A percentile compares a stretch with the other conserved stretches of the same genome.
phyloP scores from a whole-genome alignment of 2,888 invertebrate genomes.

The Matsumyia berberina region DNA sequence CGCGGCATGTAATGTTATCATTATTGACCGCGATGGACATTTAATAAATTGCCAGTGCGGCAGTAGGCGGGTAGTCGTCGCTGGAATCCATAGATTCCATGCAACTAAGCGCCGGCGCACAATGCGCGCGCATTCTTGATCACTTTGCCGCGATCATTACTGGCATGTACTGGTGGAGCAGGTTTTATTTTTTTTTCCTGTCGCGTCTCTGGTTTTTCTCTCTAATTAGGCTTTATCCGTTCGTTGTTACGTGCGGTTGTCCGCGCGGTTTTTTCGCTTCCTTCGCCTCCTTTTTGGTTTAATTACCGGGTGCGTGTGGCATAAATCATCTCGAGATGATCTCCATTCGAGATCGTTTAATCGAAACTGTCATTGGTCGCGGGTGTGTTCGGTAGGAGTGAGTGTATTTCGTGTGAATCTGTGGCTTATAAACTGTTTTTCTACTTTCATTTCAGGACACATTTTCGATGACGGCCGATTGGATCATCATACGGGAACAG shows the following conservation, averaged over 20 bases:
- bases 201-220: slow-evolving; percentile 30
- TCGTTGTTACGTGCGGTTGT: slow-evolving; percentile 40
- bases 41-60: slow-evolving; percentile 64
- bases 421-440: slow-evolving; percentile 34
- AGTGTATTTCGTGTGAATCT: too few relatives aligned
- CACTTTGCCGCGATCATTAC: slow-evolving; percentile 51
- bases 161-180: slow-evolving; percentile 38
- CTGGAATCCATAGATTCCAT: slow-evolving; percentile 68
- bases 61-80: slow-evolving; percentile 15
- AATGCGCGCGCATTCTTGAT: slow-evolving; percentile 65
- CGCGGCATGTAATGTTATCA: slow-evolving; percentile 71
- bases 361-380: slow-evolving; percentile 21
- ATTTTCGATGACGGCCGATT: slow-evolving; percentile 84
- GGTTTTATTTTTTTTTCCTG: slow-evolving; percentile 24
- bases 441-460: slow-evolving; percentile 80
- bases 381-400: slow-evolving; percentile 32
- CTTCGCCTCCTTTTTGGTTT: slow-evolving; percentile 46
- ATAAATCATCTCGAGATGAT: slow-evolving; percentile 55
- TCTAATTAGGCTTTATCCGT: slow-evolving; percentile 69
- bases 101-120: slow-evolving; percentile 62
- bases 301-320: slow-evolving; percentile 73
- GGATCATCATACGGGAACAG: slow-evolving; percentile 83
- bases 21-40: slow-evolving; percentile 73
- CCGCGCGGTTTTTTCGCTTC: slow-evolving; percentile 13
- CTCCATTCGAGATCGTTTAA: slow-evolving; percentile 52